Conservation (phyloP, 2,797 vertebrate species). For the Phrynocephalus guinanensis region DNA sequence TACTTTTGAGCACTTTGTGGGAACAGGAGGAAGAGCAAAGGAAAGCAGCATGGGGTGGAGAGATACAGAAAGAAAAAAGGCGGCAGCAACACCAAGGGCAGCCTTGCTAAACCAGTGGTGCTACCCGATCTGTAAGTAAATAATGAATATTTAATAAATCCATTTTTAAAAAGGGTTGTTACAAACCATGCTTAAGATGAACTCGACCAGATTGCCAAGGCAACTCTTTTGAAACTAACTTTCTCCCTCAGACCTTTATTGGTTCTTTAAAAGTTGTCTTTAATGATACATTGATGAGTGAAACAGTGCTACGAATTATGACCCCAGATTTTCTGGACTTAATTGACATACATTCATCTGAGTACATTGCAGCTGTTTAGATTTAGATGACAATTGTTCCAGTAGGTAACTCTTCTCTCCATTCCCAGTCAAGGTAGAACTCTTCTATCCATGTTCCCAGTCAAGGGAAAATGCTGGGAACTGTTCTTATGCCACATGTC, state of each 20-base stretch:
- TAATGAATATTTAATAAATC: not conserved
- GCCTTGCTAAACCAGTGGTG: not conserved
- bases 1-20: not conserved
- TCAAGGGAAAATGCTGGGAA: not conserved
- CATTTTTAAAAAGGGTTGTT: not conserved
- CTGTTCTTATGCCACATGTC: conserved; percentile 5
- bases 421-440: conserved; percentile 9
- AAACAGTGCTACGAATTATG: not conserved
- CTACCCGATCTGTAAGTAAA: not conserved
- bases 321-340: not conserved
- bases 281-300: not conserved
- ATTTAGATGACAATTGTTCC: not conserved
- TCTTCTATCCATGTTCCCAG: not conserved
- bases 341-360: not conserved
- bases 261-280: not conserved
- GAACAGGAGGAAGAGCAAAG: not conserved
- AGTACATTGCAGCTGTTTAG: not conserved
- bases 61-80: not conserved
- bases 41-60: not conserved
- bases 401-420: not conserved
- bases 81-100: too few species aligned
- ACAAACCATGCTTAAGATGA: not conserved
- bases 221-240: not conserved
- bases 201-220: not conserved
- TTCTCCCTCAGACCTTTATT: not conserved